Conservation (phyloP, 92 coral and sea anemone genomes). For the Epizoanthus rinbou region DNA sequence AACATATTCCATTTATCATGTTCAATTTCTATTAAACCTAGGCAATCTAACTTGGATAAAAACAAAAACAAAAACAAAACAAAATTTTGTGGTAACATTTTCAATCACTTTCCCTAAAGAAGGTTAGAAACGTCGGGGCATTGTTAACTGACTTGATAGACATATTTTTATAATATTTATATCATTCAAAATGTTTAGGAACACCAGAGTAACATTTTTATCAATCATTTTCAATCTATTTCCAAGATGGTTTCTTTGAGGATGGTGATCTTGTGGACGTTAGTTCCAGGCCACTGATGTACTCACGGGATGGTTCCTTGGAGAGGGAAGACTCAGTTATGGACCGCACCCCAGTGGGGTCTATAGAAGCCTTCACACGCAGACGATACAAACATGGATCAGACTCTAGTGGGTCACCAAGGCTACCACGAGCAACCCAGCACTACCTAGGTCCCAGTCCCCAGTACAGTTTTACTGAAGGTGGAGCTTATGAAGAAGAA, state of each 20-base stretch:
- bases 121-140: too few species aligned
- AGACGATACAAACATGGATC: conserved; percentile 77
- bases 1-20: too few species aligned
- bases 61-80: too few species aligned
- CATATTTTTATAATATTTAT: too few species aligned
- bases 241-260: conserved; percentile 78
- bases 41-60: too few species aligned
- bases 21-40: too few species aligned
- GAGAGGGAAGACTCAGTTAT: conserved; percentile 72
- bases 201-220: too few species aligned
- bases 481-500: conserved; percentile 11
- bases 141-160: too few species aligned
- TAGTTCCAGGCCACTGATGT: conserved; percentile 82
- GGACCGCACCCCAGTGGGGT: conserved; percentile 82
- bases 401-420: conserved; percentile 85
- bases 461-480: conserved; percentile 18
- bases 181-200: too few species aligned
- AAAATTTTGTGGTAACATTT: too few species aligned
- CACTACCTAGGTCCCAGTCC: conserved; percentile 24
- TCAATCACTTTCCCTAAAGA: too few species aligned
- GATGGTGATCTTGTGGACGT: conserved; percentile 77
- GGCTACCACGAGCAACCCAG: conserved; percentile 49
- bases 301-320: conserved; percentile 71
- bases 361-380: conserved; percentile 90
- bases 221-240: background rate